phyloP scores from a whole-genome alignment of 2,888 invertebrate genomes.

The Choreutis nemorana region DNA sequence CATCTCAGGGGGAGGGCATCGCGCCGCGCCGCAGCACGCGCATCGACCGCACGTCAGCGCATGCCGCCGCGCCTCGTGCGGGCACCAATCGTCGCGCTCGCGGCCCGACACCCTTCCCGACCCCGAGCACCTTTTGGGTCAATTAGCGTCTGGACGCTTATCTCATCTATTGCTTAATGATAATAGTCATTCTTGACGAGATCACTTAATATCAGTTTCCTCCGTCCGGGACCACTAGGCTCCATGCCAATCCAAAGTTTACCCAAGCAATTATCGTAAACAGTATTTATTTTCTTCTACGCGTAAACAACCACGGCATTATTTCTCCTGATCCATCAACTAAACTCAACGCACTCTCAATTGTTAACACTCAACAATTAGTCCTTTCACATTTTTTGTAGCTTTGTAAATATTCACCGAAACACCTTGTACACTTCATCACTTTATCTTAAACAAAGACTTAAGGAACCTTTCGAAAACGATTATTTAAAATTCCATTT shows the following conservation, averaged over 20 bases:
- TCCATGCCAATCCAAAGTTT: too few species aligned
- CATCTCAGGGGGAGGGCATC: slow-evolving; percentile 60
- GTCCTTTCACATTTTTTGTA: slow-evolving; percentile 20
- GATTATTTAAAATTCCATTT: slow-evolving; percentile 5
- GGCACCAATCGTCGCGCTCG: slow-evolving; percentile 62
- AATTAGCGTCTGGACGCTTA: too few species aligned
- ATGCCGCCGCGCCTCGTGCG: slow-evolving; percentile 63
- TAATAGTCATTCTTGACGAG: too few species aligned
- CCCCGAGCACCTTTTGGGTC: too few species aligned
- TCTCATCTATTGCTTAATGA: too few species aligned
- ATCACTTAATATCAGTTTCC: too few species aligned
- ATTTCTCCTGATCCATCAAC: too few species aligned
- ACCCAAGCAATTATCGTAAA: too few species aligned
- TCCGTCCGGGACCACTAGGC: too few species aligned
- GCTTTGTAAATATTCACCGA: slow-evolving; percentile 8
- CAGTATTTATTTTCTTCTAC: too few species aligned
- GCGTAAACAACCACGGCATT: too few species aligned
- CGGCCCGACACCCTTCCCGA: slow-evolving; percentile 63
- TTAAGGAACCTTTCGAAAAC: slow-evolving; percentile 27
- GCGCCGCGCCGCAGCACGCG: slow-evolving; percentile 63
- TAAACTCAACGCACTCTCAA: too few species aligned
- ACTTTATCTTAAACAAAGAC: slow-evolving; percentile 17
- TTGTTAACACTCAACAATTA: slow-evolving; percentile 14
- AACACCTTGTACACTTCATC: slow-evolving; percentile 34
- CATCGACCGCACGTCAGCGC: slow-evolving; percentile 64